Conservation (phyloP, 2,888 invertebrate genomes). For the Cheilosia urbana region DNA sequence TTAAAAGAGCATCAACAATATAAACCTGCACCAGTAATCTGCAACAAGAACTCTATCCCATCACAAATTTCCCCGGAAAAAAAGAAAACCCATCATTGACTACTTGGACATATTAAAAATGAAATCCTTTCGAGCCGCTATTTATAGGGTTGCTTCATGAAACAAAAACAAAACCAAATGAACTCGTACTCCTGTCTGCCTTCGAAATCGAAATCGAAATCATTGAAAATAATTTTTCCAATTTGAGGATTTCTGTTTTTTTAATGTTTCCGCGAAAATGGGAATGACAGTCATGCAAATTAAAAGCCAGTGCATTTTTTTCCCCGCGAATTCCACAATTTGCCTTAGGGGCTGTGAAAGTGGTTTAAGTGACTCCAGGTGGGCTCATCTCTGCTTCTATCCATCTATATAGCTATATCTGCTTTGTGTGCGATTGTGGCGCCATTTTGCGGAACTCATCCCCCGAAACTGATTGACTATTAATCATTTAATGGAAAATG, state of each 20-base stretch:
- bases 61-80: background rate
- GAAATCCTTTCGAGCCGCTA: background rate
- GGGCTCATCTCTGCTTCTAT: conserved; percentile 25
- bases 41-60: background rate
- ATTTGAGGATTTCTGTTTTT: conserved; percentile 27
- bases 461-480: conserved; percentile 61
- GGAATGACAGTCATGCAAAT: conserved; percentile 64
- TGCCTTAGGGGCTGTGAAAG: conserved; percentile 65
- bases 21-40: too few relatives aligned
- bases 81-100: background rate
- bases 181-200: background rate
- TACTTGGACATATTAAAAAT: background rate
- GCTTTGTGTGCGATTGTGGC: conserved; percentile 1
- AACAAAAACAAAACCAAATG: conserved; percentile 12
- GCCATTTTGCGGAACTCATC: background rate
- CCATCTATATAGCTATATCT: background rate
- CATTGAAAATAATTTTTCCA: conserved; percentile 51
- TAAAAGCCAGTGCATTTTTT: conserved; percentile 35
- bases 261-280: conserved; percentile 35
- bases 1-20: too few relatives aligned
- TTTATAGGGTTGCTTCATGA: conserved; percentile 1
- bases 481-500: conserved; percentile 72
- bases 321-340: conserved; percentile 34
- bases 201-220: conserved; percentile 35
- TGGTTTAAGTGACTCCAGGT: conserved; percentile 65